Evolutionary conservation across 2,888 invertebrate genomes (phyloP), one percentile per base, ranked within the genome.

Genomic region (Microctonus aethiopoides): DNA sequence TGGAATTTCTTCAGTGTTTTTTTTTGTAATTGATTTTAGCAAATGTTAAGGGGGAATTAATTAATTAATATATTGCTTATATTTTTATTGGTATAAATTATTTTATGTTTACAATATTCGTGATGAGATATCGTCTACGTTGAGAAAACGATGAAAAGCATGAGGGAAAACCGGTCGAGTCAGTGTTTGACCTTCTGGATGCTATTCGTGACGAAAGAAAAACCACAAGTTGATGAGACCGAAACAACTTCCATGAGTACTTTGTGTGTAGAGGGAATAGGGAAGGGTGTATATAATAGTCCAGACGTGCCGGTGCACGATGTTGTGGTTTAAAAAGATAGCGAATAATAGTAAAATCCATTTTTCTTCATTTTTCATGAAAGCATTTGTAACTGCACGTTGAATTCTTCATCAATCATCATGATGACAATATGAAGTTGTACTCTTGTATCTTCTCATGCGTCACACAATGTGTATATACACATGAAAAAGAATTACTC

Each of bases 121-220:
- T 57, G 26, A 39, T 62, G 29, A 36, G 54, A n/a, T n/a, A n/a
- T 26, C 41, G 46, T 29, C 7, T 51, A 57, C 20, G 62, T n/a
- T 24, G 29, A n/a, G n/a, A 63, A 46, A 32, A 63, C 24, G 51
- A 51, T 13, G 51, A 51, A 51, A 32, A 57, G 56, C 57, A 57
- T 46, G 41, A 46, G n/a, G 68, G 46, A 63, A n/a, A 68, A 68
- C 68, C 68, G 68, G 68, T 68, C 46, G 46, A 56, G 57, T 36
- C 64, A 56, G 32, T 57, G 41, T 39, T 63, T 59, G 63, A 63
- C 68, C 63, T 68, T 63, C 62, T 68, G 63, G n/a, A 59, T 63
- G 68, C 46, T 46, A 29, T 51, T 24, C n/a, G 34, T 60, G 60
- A 67, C 51, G 68, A 32, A 46, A 57, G 39, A 29, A 63, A 57